These are phyloP conservation scores for Schrankia costaestrigalis DNA, from an alignment of 2,888 invertebrate species.

Conservation along the genomic window DNA sequence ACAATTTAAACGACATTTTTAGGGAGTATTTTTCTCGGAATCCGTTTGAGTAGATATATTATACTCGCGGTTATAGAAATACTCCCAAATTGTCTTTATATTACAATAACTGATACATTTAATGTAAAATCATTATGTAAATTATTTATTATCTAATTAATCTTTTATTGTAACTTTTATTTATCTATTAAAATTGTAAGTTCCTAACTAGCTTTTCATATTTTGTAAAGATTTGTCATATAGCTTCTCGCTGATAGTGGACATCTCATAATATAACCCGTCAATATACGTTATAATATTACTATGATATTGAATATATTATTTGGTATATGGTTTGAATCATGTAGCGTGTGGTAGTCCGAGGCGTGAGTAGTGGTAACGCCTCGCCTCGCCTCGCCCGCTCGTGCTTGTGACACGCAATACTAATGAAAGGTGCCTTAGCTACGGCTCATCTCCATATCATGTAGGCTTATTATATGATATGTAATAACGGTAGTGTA, in stretches of 20 bases:
- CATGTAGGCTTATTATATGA: constrained; percentile 69
- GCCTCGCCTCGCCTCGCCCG: constrained; percentile 2
- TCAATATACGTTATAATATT: constrained; percentile 53
- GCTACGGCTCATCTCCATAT: constrained; percentile 74
- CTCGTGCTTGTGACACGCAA: constrained; percentile 42
- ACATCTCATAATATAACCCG: constrained; percentile 49
- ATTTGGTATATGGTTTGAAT: constrained; percentile 49
- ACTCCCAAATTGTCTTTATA: constrained; percentile 61
- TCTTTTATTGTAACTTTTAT: constrained; percentile 62
- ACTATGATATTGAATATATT: constrained; percentile 51
- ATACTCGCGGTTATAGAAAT: constrained; percentile 56
- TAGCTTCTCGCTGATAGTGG: constrained; percentile 53
- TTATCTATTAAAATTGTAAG: constrained; percentile 76
- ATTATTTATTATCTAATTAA: constrained; percentile 74
- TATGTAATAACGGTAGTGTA: constrained; percentile 76
- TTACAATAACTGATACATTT: constrained; percentile 49
- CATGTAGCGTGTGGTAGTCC: constrained; percentile 26
- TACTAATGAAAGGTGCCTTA: constrained; percentile 73
- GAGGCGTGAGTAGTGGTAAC: constrained; percentile 6
- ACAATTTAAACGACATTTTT: constrained; percentile 52
- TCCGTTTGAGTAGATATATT: constrained; percentile 28
- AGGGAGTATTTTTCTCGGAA: constrained; percentile 65
- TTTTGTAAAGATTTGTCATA: constrained; percentile 58
- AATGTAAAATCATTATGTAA: constrained; percentile 69
- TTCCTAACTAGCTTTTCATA: constrained; percentile 78